Percentiles rank a stretch among this genome's conserved stretches.
Conservation (phyloP, 2,113 vertebrate genomes). For the Aramus guarauna region DNA sequence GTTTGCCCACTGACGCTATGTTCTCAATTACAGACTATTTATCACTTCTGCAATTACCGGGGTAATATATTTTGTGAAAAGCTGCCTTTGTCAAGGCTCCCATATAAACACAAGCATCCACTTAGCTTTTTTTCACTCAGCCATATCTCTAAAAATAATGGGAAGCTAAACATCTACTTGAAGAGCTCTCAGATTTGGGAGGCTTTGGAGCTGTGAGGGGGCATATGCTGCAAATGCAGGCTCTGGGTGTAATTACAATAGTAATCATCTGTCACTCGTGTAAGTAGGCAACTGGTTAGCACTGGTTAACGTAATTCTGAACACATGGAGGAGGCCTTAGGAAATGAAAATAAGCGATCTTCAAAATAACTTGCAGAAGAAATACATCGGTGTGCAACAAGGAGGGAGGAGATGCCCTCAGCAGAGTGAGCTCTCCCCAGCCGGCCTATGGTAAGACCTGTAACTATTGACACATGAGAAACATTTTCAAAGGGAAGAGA, state of each 20-base stretch:
- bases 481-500: not conserved
- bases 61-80: not conserved
- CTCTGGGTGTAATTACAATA: not conserved
- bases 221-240: not conserved
- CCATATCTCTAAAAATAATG: not conserved
- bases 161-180: not conserved
- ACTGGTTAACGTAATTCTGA: not conserved
- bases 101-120: not conserved
- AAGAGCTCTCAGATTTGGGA: not conserved
- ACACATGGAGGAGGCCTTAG: not conserved
- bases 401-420: not conserved
- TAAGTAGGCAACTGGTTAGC: not conserved
- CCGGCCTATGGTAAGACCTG: not conserved
- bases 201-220: not conserved
- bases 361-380: not conserved
- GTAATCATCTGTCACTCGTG: not conserved
- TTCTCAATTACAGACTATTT: not conserved
- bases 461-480: not conserved
- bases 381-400: not conserved
- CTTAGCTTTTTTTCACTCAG: not conserved
- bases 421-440: not conserved
- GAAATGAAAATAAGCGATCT: accelerated
- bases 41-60: not conserved
- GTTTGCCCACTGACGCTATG: not conserved
- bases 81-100: not conserved